Evolutionary conservation across 2,797 vertebrate species (phyloP), one percentile per base, ranked within the genome.

Genomic region (Fundulus diaphanus): DNA sequence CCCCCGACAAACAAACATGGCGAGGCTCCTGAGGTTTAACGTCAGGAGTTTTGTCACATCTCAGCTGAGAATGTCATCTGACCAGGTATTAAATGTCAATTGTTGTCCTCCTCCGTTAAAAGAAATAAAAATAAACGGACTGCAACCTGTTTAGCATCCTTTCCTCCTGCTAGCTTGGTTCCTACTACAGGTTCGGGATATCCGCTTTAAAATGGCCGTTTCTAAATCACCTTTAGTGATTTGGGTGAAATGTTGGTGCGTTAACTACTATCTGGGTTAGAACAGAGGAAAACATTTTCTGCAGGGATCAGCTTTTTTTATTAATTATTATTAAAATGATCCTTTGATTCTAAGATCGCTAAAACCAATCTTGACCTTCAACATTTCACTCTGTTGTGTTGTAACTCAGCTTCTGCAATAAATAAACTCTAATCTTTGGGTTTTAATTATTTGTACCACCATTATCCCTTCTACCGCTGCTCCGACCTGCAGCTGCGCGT

Each of bases 61-160:
- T 54, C 94, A 94, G 78, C 83, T 94, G 69, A 90, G 94, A 87
- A 94, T 93, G 93, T 85, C 92, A 16, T 92, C 93, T 7, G 93
- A 95, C 61, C 93, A 94, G 94, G 94, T 94, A 92, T 87, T 54
- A 65, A 1, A 35, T 24, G 33, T 18, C 35, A 5, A 7, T 5
- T 5, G 20, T 70, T 13, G 46, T 29, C 6, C 0, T 1, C 18
- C 1, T 51, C 5, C 11, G 40, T 44, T 66, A 16, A 54, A 76
- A 75, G n/a, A n/a, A n/a, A n/a, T n/a, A n/a, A n/a, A n/a, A n/a
- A n/a, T n/a, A n/a, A n/a, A 1, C 16, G 7, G 73, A 4, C n/a
- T 0, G 18, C 54, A 6, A 7, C 31, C 24, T 6, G 44, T 35
- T 9, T 0, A 65, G 20, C 27, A 54, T 31, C 3, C 68, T 71